Base-by-base conservation (phyloP, 2,888 invertebrate genomes). In the Tachina lurida region DNA sequence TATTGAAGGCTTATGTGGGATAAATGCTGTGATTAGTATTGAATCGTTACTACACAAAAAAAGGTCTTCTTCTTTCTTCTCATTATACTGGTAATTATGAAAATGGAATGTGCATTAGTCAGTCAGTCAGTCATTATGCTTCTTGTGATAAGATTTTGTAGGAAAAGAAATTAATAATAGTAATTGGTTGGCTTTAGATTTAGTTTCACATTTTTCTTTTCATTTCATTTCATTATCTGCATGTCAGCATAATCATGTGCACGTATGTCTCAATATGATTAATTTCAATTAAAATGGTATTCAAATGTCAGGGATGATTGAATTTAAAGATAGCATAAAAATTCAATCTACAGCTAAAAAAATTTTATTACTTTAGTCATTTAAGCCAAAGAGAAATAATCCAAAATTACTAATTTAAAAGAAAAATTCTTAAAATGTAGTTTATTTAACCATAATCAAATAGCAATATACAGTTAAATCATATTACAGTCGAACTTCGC, bases 151-250 rank as follows among this genome's bases (percentile, higher is more conserved):
- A 82, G 76, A 54, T 17, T 68, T 52, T 17, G 8, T 5, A 39
- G 68, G 47, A 63, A 22, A 54, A 31, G 63, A 63, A 41, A 82
- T 82, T 76, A 76, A 70, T 70, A 82, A 67, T 7, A 43, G 76
- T 56, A 82, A 82, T 82, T 70, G 56, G 10, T 63, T 56, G n/a
- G 56, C 70, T 19, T 76, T 75, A 60, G 75, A 70, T 81, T 58
- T 75, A 31, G 12, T 68, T 49, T 71, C 15, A 45, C 41, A 31
- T 43, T 49, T 41, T 63, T 56, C 56, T 17, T 65, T 39, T 47
- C 15, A n/a, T n/a, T n/a, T n/a, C n/a, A n/a, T 22, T 13, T n/a
- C 47, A 58, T 47, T 39, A 9, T 62, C 17, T 8, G 17, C 8
- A 19, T n/a, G n/a, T 15, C 8, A 39, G 41, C 22, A 10, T 54